These are phyloP conservation scores for Nothobranchius furzeri DNA, from an alignment of 2,113 vertebrate species.

Conservation along the genomic window DNA sequence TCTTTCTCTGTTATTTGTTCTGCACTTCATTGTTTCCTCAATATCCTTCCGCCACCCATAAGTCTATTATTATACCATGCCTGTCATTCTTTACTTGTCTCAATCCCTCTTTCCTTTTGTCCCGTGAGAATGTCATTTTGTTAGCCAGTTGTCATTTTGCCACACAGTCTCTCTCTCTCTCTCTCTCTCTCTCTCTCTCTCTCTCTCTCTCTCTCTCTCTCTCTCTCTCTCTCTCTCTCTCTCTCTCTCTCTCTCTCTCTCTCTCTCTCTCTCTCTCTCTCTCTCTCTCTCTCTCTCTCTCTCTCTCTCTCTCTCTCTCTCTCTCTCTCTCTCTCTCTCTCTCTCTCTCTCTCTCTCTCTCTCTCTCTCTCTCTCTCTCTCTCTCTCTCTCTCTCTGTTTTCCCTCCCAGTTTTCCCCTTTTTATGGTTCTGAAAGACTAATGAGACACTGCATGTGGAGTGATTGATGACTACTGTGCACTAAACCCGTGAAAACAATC, in stretches of 20 bases:
- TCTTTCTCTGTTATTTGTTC: conserved; percentile 12
- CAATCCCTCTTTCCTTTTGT: conserved; percentile 41
- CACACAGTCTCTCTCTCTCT: conserved; percentile 2
- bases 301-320: conserved; percentile 3
- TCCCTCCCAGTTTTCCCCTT: conserved; percentile 9
- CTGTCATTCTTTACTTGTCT: conserved; percentile 50
- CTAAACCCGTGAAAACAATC: neutral
- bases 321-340: conserved; percentile 3
- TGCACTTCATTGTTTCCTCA: conserved; percentile 34
- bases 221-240: conserved; percentile 3
- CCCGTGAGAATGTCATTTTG: conserved; percentile 54
- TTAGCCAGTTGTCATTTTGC: conserved; percentile 55
- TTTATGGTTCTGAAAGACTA: conserved; percentile 44
- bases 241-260: conserved; percentile 3
- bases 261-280: conserved; percentile 3
- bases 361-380: neutral
- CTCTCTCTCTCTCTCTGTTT: neutral
- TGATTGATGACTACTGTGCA: conserved; percentile 19
- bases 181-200: neutral
- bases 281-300: conserved; percentile 3
- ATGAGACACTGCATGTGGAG: conserved; percentile 43
- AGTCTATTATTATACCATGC: conserved; percentile 46
- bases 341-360: conserved; percentile 18
- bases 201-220: conserved; percentile 3
- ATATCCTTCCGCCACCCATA: conserved; percentile 41